These are phyloP conservation scores for Sinocyclocheilus anshuiensis DNA, from an alignment of 2,113 vertebrate genomes.

Conservation along the genomic window DNA sequence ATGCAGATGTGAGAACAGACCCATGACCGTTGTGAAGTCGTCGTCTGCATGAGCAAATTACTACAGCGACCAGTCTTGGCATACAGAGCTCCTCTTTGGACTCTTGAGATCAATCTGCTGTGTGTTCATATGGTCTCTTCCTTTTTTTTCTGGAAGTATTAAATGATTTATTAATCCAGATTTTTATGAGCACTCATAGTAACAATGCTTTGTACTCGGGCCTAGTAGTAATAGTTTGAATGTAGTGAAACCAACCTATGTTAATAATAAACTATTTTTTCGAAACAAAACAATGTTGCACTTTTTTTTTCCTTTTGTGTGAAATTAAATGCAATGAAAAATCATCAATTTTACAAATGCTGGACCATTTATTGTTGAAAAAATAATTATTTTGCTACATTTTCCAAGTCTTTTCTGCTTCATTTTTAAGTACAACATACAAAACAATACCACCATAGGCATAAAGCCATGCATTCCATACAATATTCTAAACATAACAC, in stretches of 20 bases:
- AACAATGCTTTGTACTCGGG: conserved; percentile 68
- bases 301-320: conserved; percentile 1
- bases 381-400: background rate
- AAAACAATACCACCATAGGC: background rate
- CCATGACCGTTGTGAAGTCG: conserved; percentile 21
- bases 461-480: background rate
- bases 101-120: conserved; percentile 58
- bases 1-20: background rate
- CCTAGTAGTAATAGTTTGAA: conserved; percentile 66
- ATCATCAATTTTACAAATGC: background rate
- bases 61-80: conserved; percentile 3
- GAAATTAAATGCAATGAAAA: background rate
- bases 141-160: conserved; percentile 60
- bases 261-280: conserved; percentile 77
- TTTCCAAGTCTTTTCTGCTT: background rate
- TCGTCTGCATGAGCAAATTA: conserved; percentile 60
- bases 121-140: conserved; percentile 54
- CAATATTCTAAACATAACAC: background rate
- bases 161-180: conserved; percentile 57
- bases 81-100: background rate
- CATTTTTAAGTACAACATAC: background rate
- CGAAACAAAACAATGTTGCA: conserved; percentile 57
- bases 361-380: background rate
- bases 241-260: conserved; percentile 67
- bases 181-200: conserved; percentile 67